phyloP scores from a whole-genome alignment of 2,888 invertebrate species.

The Chesias legatella region DNA sequence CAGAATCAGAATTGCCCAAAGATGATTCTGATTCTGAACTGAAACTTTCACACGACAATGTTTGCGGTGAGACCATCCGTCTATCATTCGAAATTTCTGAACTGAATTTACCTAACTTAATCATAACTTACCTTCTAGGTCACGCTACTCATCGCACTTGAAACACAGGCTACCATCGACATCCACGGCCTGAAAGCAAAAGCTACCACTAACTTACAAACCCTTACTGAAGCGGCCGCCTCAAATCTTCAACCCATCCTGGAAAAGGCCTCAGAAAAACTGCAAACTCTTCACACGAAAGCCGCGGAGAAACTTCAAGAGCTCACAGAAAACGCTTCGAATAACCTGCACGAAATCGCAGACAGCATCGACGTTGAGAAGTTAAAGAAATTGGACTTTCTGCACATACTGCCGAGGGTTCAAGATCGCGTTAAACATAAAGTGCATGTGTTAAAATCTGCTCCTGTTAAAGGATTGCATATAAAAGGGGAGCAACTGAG shows the following conservation, averaged over 20 bases:
- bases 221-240: constrained; percentile 37
- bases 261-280: constrained; percentile 37
- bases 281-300: constrained; percentile 33
- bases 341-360: constrained; percentile 23
- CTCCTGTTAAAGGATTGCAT: constrained; percentile 22
- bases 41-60: too few relatives aligned
- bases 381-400: constrained; percentile 43
- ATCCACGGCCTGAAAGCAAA: constrained; percentile 49
- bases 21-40: too few relatives aligned
- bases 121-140: constrained; percentile 48
- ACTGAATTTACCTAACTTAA: too few relatives aligned
- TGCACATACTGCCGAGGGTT: constrained; percentile 42
- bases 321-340: constrained; percentile 34
- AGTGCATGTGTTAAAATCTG: constrained; percentile 20
- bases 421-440: constrained; percentile 28
- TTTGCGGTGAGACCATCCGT: too few relatives aligned
- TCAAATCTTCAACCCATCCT: constrained; percentile 36
- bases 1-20: too few relatives aligned
- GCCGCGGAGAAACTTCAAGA: constrained; percentile 36
- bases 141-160: constrained; percentile 42
- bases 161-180: constrained; percentile 49
- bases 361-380: constrained; percentile 44
- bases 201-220: constrained; percentile 41
- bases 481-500: constrained; percentile 28
- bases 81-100: too few relatives aligned